Evolutionary conservation across 2,797 vertebrate species (phyloP).

Genomic region (Phylloscopus collybita): DNA sequence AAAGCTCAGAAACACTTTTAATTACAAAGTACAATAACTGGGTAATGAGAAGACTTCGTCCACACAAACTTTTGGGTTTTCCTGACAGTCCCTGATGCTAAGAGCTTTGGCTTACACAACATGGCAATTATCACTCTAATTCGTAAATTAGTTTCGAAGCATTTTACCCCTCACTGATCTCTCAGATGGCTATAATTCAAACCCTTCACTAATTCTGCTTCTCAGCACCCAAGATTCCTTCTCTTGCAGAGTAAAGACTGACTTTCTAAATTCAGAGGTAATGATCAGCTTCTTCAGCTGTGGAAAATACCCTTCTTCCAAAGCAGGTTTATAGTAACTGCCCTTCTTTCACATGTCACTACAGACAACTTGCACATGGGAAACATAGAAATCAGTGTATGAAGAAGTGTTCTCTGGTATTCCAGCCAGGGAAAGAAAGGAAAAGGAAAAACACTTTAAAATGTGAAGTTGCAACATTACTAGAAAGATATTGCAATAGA

Average conservation of each 20-base stretch:
- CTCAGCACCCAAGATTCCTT: not conserved
- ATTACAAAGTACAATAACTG: not conserved
- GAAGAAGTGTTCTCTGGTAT: not conserved
- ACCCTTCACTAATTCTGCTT: not conserved
- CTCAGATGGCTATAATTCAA: not conserved
- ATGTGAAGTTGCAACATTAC: not conserved
- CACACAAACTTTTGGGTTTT: not conserved
- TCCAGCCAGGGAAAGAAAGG: not conserved
- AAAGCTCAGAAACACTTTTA: not conserved
- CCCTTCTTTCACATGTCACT: not conserved
- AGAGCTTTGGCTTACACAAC: not conserved
- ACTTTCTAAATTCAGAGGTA: not conserved
- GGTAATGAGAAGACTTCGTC: fast-evolving
- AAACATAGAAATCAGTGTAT: not conserved
- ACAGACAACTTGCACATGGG: not conserved
- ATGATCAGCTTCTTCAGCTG: not conserved
- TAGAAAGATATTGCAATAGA: not conserved
- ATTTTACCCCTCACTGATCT: not conserved
- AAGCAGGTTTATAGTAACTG: not conserved
- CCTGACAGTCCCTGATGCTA: not conserved
- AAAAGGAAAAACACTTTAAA: not conserved
- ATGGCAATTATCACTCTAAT: not conserved
- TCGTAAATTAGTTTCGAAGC: not conserved
- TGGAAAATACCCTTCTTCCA: not conserved
- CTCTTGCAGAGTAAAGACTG: not conserved